Base-by-base conservation (phyloP, 2,113 vertebrate species). In the Hyperopisus bebe region DNA sequence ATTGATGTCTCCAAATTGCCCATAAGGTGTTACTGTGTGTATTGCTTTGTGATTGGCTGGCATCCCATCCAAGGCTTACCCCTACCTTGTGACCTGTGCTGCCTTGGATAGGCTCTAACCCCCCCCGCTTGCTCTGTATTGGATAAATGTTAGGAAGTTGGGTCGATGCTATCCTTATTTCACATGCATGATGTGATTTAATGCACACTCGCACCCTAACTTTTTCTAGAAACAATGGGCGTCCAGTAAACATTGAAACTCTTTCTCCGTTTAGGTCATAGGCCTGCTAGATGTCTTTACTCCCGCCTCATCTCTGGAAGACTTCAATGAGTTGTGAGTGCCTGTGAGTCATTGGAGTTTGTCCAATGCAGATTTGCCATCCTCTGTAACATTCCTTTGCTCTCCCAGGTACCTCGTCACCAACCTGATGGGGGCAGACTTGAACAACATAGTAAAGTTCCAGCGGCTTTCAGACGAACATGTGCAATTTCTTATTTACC, bases 371-470 rank as follows among this genome's bases (percentile, higher is more conserved):
- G 27, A 11, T 31, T 35, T 53, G 27, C 21, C 44, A 8, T 6
- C 13, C 13, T 50, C n/a, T 9, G 77, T 42, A 47, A 44, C 90
- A 7, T 0, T 17, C 90, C 39, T 83, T 58, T 35, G n/a, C 35
- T 88, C 10, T 90, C 92, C 31, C 95, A 99, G 98, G 87, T 99
- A 99, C 92, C 96, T 99, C 90, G 98, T 99, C 93, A 98, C 98
- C 47, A 98, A 98, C 92, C 96, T 99, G 93, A 99, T 99, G 98
- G 98, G 98, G 3, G 98, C 98, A 17, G 98, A 99, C 94, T 96
- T 99, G 90, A 99, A 98, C 93, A 99, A 99, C 93, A 99, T 99
- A 3, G 98, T 99, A 44, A 99, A 99, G 93, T 99, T 98, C 94
- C 98, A 99, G 95, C 96, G 97, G 90, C 93, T 99, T 93, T 99